Evolutionary conservation across 2,888 invertebrate genomes (phyloP).

Genomic region (Drosophila robusta): DNA sequence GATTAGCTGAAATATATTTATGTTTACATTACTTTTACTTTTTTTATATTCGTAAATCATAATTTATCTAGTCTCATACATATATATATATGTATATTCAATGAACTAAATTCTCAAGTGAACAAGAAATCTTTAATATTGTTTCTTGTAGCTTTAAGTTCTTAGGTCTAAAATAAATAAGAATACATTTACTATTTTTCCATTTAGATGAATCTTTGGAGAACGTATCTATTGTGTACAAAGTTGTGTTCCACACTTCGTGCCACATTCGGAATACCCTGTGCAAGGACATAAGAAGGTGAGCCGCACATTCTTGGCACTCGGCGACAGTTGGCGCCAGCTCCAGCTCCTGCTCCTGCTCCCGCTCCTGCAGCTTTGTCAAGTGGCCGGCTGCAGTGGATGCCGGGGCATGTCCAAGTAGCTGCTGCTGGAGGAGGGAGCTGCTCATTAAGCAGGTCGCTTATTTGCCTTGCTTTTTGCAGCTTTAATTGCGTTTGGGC

Average conservation of each 20-base stretch:
- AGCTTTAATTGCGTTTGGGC: conserved; percentile 53
- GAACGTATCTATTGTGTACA: too few species aligned
- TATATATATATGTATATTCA: too few species aligned
- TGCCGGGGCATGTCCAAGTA: conserved; percentile 22
- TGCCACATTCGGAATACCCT: neutral
- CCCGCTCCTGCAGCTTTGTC: conserved; percentile 19
- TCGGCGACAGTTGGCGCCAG: conserved; percentile 41
- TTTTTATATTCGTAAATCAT: too few species aligned
- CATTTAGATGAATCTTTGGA: too few species aligned
- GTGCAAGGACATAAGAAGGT: conserved; percentile 2
- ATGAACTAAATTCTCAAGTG: too few species aligned
- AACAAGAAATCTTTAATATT: too few species aligned
- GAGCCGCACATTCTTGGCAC: conserved; percentile 35
- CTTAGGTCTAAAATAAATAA: too few species aligned
- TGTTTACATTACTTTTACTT: too few species aligned
- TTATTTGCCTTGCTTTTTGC: conserved; percentile 47
- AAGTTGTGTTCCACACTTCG: neutral
- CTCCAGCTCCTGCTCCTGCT: conserved; percentile 16
- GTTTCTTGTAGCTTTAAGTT: too few species aligned
- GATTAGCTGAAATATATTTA: too few species aligned
- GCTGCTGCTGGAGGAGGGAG: neutral
- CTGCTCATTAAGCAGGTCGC: conserved; percentile 39
- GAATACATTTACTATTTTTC: too few species aligned
- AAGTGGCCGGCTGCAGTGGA: conserved; percentile 30
- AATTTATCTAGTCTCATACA: too few species aligned